Evolutionary conservation across 2,888 invertebrate genomes (phyloP).

Genomic region (Thalpophila matura): DNA sequence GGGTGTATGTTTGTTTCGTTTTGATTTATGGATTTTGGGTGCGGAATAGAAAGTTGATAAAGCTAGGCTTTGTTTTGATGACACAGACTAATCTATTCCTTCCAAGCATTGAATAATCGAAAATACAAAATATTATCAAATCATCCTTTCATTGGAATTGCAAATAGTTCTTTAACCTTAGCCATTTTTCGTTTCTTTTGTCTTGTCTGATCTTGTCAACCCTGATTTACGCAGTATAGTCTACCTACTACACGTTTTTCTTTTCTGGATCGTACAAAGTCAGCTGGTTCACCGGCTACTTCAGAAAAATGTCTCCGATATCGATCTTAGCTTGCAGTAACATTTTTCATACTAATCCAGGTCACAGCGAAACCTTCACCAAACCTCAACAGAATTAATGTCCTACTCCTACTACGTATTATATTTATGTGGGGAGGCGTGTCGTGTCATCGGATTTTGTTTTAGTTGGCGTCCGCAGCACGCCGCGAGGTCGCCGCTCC

Average conservation of each 20-base stretch:
- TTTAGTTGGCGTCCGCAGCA: constrained; percentile 70
- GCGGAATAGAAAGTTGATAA: constrained; percentile 16
- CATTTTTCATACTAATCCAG: constrained; percentile 20
- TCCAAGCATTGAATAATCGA: not conserved
- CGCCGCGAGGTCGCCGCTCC: constrained; percentile 65
- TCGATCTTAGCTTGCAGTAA: not conserved
- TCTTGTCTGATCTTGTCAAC: not conserved
- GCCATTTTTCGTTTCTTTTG: not conserved
- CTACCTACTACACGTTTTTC: not conserved
- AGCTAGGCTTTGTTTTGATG: constrained; percentile 4
- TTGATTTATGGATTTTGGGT: not conserved
- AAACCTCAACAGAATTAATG: constrained; percentile 36
- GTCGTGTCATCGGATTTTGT: constrained; percentile 68
- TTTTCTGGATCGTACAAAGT: not conserved
- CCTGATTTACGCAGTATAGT: not conserved
- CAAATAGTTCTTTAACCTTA: not conserved
- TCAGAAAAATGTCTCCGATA: not conserved
- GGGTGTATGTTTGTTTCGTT: not conserved
- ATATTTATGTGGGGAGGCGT: constrained; percentile 60
- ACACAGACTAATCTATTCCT: not conserved
- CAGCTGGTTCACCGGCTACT: not conserved
- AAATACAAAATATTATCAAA: not conserved
- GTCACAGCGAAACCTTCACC: constrained; percentile 27
- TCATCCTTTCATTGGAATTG: not conserved
- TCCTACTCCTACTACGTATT: constrained; percentile 27